Percentiles rank a stretch among this genome's conserved stretches.
phyloP scores from a whole-genome alignment of 2,113 vertebrate species.

The Saccopteryx bilineata region DNA sequence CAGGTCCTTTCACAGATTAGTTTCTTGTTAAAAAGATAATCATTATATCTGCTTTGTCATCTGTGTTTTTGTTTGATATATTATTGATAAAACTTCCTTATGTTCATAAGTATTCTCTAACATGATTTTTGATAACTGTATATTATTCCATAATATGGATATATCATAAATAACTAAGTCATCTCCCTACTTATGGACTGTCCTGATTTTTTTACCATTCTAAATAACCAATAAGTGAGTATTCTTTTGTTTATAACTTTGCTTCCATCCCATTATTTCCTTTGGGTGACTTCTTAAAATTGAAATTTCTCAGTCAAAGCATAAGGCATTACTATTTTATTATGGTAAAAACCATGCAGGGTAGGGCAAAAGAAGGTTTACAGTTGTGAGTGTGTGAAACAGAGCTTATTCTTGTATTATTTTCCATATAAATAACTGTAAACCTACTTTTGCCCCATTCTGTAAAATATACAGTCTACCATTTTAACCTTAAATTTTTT shows the following conservation, averaged over 20 bases:
- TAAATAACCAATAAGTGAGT: background rate
- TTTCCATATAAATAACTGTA: background rate
- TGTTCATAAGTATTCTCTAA: background rate
- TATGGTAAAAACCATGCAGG: background rate
- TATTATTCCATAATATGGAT: background rate
- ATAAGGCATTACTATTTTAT: conserved; percentile 13
- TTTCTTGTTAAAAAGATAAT: conserved; percentile 22
- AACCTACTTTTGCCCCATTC: background rate
- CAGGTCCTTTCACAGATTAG: background rate
- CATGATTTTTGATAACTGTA: conserved; percentile 16
- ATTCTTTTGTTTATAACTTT: background rate
- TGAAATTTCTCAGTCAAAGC: conserved; percentile 2
- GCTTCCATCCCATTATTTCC: conserved; percentile 20
- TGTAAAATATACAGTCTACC: background rate
- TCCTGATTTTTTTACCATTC: background rate
- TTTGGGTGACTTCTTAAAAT: background rate
- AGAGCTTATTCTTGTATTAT: background rate
- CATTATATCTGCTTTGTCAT: background rate
- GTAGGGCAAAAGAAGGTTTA: background rate
- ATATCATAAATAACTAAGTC: conserved; percentile 2
- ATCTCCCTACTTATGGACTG: background rate
- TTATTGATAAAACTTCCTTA: background rate
- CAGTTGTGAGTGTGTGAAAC: background rate
- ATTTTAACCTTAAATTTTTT: background rate
- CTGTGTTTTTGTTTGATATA: conserved; percentile 9